phyloP scores from a whole-genome alignment of 64 coral and sea anemone species.

The Catalaphyllia jardinei region DNA sequence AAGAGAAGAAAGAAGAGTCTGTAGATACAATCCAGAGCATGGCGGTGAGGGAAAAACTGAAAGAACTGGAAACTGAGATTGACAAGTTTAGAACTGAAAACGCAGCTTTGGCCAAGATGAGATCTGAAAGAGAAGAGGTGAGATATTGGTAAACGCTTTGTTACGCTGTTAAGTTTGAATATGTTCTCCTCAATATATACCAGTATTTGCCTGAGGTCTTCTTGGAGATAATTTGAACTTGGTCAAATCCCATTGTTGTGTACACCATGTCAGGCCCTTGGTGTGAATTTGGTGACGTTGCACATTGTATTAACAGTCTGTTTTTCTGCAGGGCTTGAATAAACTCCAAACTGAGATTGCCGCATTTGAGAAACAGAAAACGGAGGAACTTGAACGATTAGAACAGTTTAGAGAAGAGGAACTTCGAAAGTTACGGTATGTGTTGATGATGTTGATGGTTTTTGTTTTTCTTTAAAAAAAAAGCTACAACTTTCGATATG shows the following conservation, averaged over 20 bases:
- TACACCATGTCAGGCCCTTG: no score
- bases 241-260: no score
- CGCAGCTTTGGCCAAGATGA: conserved; percentile 68
- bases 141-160: background rate
- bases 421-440: conserved; percentile 81
- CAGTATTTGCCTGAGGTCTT: no score
- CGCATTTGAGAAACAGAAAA: conserved; percentile 92
- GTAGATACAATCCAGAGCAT: conserved; percentile 40
- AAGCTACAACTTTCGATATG: background rate
- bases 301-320: background rate
- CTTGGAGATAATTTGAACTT: no score
- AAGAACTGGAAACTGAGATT: conserved; percentile 94
- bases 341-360: conserved; percentile 82
- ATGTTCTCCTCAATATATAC: no score
- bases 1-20: conserved; percentile 1
- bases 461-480: background rate
- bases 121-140: conserved; percentile 86
- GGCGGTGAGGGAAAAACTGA: conserved; percentile 86
- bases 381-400: conserved; percentile 94
- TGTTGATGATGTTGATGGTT: background rate
- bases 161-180: background rate
- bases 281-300: background rate
- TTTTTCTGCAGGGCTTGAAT: conserved; percentile 68
- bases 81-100: conserved; percentile 93
- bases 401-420: conserved; percentile 95